Base-by-base conservation (phyloP, 2,888 invertebrate species). In the Drosophila anomalata region DNA sequence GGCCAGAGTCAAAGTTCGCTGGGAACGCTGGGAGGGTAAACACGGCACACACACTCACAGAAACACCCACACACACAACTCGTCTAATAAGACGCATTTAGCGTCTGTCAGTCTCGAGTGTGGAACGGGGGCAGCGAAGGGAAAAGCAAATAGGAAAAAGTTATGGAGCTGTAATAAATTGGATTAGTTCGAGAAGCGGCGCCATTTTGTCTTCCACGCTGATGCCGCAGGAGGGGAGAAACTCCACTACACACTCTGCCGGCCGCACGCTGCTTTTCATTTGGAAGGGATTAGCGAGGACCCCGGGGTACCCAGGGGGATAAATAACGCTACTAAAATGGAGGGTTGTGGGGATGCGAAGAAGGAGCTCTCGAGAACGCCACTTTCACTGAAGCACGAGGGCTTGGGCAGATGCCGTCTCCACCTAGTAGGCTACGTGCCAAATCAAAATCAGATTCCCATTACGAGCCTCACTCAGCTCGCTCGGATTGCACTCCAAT, bases 161-260 rank as follows among this genome's bases (percentile, higher is more conserved):
- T 90, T 88, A 90, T 89, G 84, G 87, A 90, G 84, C 90, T 89
- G 90, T 90, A 90, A 90, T 90, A 90, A 90, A 90, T 90, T 90
- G 90, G 90, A 90, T 90, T 90, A 90, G 90, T 90, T 90, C 89
- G 83, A 90, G 90, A 89, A 76, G 84, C 56, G 85, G 79, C 90
- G 90, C 90, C 90, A 90, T 90, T 89, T 89, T 90, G 80, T 54
- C 46, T 52, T 53, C 31, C 44, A 42, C 48, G 55, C 59, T 62
- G 44, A 78, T 54, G 29, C 11, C 26, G 20, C 33, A 17, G 24
- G 42, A 20, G 44, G 29, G 33, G 9, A 63, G 14, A 55, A 48
- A 70, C 67, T 59, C 53, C 55, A 75, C 78, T 78, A 87, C 73
- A 84, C 75, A 73, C 75, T 65, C 72, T 62, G 33, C 54, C 53